These are phyloP conservation scores for Chloebia gouldiae DNA, from an alignment of 2,113 vertebrate genomes.

Conservation along the genomic window DNA sequence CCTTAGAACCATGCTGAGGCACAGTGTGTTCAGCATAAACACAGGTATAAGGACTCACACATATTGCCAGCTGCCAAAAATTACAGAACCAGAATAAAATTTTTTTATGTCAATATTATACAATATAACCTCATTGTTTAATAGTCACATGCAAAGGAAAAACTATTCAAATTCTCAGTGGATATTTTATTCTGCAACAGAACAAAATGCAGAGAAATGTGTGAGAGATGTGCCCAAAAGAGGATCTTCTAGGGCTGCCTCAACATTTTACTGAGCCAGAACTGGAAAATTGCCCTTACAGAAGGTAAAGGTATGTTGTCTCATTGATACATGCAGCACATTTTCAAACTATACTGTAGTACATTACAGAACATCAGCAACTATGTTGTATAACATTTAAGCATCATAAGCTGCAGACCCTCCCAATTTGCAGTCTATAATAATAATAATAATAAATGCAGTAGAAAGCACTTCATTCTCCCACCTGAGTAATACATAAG, in stretches of 20 bases:
- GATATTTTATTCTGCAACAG: neutral
- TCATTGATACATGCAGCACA: neutral
- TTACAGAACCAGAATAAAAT: neutral
- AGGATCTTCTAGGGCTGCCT: neutral
- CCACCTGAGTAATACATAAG: accelerated
- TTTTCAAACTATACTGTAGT: neutral
- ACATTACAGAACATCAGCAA: neutral
- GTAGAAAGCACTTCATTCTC: neutral
- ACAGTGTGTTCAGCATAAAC: neutral
- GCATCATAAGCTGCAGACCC: neutral
- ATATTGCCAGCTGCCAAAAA: neutral
- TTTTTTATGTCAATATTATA: neutral
- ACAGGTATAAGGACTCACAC: neutral
- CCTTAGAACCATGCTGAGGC: neutral
- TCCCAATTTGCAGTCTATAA: neutral
- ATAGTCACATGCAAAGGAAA: neutral
- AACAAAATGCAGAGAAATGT: neutral
- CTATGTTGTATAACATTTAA: neutral
- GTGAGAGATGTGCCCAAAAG: neutral
- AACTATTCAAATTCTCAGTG: neutral
- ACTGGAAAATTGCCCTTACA: neutral
- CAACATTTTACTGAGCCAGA: neutral
- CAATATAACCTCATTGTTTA: neutral
- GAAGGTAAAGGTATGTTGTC: neutral
- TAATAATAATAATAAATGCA: neutral